These are phyloP conservation scores for Helicoverpa zea DNA, from an alignment of 1,140 invertebrate species.

Conservation along the genomic window DNA sequence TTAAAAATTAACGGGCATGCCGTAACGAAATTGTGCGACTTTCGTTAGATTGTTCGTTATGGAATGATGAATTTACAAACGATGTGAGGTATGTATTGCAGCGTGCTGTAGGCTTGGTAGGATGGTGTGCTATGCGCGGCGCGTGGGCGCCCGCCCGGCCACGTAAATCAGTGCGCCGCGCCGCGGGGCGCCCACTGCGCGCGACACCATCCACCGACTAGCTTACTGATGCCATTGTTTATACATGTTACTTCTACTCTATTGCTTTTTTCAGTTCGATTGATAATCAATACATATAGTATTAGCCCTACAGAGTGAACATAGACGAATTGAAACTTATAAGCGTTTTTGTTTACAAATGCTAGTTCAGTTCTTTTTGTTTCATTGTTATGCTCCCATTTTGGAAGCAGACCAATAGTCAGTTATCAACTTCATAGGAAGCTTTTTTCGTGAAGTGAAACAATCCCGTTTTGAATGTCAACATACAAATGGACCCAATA, in stretches of 20 bases:
- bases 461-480: background rate
- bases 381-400: background rate
- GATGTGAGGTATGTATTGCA: constrained; percentile 6
- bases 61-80: background rate
- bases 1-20: constrained; percentile 77
- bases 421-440: too few species aligned
- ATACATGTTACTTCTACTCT: constrained; percentile 7
- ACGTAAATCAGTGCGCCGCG: constrained; percentile 62
- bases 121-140: constrained; percentile 7
- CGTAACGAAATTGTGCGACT: constrained; percentile 29
- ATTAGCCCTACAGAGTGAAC: too few species aligned
- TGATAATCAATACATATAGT: background rate
- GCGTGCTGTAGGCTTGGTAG: background rate
- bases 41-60: constrained; percentile 40
- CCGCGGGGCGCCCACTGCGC: constrained; percentile 57
- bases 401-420: too few species aligned
- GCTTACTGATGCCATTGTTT: background rate
- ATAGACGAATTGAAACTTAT: too few species aligned
- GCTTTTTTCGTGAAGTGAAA: too few species aligned
- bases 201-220: constrained; percentile 49
- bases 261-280: background rate
- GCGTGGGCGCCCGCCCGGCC: constrained; percentile 4
- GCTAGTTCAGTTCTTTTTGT: background rate
- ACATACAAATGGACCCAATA: constrained; percentile 36
- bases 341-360: too few species aligned